Percentiles rank a stretch among this genome's conserved stretches.
phyloP scores from a whole-genome alignment of 1,140 invertebrate species.

The Eumeta japonica region DNA sequence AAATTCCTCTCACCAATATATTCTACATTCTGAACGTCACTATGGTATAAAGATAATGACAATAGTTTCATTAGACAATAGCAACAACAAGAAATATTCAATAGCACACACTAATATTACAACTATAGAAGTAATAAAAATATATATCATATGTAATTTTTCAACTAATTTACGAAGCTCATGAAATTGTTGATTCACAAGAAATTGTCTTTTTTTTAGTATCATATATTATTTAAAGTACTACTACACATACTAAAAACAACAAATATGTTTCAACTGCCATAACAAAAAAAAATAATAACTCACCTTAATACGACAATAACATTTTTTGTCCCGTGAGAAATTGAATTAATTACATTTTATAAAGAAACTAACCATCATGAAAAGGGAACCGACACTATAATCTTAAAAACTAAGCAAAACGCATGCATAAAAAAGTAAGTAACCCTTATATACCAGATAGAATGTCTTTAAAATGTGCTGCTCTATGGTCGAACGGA shows the following conservation, averaged over 20 bases:
- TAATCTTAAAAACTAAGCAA: conserved; percentile 33
- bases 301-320: too few species aligned
- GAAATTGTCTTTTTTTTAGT: conserved; percentile 48
- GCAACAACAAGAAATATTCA: too few species aligned
- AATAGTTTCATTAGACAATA: too few species aligned
- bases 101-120: too few species aligned
- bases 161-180: conserved; percentile 50
- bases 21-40: too few species aligned
- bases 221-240: conserved; percentile 17
- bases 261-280: conserved; percentile 11
- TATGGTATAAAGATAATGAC: too few species aligned
- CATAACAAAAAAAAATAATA: conserved; percentile 12
- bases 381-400: conserved; percentile 13
- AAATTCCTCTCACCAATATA: too few species aligned
- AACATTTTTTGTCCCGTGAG: too few species aligned
- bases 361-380: conserved; percentile 15
- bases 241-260: conserved; percentile 8
- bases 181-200: conserved; percentile 46
- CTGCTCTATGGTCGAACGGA: too few species aligned
- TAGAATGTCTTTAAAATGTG: conserved; percentile 48
- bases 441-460: too few species aligned
- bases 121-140: conserved; percentile 52
- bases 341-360: conserved; percentile 13
- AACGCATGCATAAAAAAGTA: conserved; percentile 31
- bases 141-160: conserved; percentile 50